A percentile compares a stretch with the other conserved stretches of the same genome.
These are phyloP conservation scores for Vanessa tameamea DNA, from an alignment of 1,140 invertebrate species.

Conservation along the genomic window DNA sequence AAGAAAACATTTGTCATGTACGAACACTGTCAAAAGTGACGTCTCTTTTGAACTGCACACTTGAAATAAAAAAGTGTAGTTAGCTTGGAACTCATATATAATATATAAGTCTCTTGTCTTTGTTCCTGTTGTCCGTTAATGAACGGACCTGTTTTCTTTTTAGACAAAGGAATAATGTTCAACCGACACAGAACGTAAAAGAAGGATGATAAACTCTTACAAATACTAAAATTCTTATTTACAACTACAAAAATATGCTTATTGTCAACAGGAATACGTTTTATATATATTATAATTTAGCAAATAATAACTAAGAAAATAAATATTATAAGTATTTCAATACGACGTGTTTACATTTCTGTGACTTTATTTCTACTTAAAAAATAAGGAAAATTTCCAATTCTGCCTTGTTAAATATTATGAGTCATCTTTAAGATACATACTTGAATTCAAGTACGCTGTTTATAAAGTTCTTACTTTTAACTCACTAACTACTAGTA, in stretches of 20 bases:
- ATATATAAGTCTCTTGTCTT: constrained; percentile 15
- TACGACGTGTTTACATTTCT: too few relatives aligned
- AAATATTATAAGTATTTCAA: too few relatives aligned
- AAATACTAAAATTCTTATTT: not conserved
- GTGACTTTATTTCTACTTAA: too few relatives aligned
- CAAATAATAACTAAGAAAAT: too few relatives aligned
- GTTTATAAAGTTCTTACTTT: too few relatives aligned
- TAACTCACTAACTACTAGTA: too few relatives aligned
- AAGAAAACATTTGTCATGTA: constrained; percentile 11
- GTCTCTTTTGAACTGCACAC: constrained; percentile 14
- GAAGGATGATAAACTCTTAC: not conserved
- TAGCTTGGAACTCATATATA: constrained; percentile 21
- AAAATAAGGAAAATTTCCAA: too few relatives aligned
- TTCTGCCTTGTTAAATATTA: too few relatives aligned
- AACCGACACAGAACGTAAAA: not conserved
- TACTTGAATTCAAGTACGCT: too few relatives aligned
- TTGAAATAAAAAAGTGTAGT: constrained; percentile 17
- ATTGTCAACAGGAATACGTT: too few relatives aligned
- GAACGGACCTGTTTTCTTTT: constrained; percentile 30
- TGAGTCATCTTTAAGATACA: too few relatives aligned
- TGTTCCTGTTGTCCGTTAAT: constrained; percentile 28
- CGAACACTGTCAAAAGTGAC: constrained; percentile 15
- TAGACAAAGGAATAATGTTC: constrained; percentile 13
- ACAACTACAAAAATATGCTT: not conserved
- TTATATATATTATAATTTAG: too few relatives aligned